Conservation (phyloP, 2,113 vertebrate species). For the Malurus alboscapulatus region DNA sequence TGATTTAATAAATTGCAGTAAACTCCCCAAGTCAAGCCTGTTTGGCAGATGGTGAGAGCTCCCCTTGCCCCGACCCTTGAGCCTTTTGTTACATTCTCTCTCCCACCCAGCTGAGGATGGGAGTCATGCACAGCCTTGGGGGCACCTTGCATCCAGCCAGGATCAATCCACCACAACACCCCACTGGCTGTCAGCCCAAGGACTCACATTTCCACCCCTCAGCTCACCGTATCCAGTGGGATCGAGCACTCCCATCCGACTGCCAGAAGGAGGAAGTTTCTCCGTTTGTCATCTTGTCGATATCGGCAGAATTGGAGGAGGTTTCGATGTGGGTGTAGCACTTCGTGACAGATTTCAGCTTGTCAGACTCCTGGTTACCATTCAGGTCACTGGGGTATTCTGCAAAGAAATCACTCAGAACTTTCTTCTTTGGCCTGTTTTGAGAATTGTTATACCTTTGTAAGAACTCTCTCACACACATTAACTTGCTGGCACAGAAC, state of each 20-base stretch:
- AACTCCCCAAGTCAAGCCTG: background rate
- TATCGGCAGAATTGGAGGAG: slow-evolving; percentile 88
- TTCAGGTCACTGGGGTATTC: slow-evolving; percentile 81
- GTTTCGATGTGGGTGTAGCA: slow-evolving; percentile 92
- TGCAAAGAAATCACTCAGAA: background rate
- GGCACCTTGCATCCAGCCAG: background rate
- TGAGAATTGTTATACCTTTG: background rate
- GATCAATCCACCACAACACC: background rate
- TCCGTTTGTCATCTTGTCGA: slow-evolving; percentile 94
- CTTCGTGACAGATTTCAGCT: slow-evolving; percentile 89
- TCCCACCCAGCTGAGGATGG: background rate
- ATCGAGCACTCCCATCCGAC: slow-evolving; percentile 93
- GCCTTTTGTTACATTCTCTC: rapidly evolving
- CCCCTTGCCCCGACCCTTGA: background rate
- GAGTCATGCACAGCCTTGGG: background rate
- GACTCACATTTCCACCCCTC: no score
- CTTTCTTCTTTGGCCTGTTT: background rate
- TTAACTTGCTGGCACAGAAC: background rate
- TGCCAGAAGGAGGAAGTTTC: slow-evolving; percentile 95
- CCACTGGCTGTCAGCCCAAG: background rate
- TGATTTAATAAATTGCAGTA: background rate
- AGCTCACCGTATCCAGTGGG: slow-evolving; percentile 93
- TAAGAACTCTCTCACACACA: background rate
- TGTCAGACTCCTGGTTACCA: slow-evolving; percentile 85
- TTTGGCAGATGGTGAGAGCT: background rate